Percentiles rank a stretch among this genome's conserved stretches.
Conservation (phyloP, 2,888 invertebrate genomes). For the Alsophila aescularia region DNA sequence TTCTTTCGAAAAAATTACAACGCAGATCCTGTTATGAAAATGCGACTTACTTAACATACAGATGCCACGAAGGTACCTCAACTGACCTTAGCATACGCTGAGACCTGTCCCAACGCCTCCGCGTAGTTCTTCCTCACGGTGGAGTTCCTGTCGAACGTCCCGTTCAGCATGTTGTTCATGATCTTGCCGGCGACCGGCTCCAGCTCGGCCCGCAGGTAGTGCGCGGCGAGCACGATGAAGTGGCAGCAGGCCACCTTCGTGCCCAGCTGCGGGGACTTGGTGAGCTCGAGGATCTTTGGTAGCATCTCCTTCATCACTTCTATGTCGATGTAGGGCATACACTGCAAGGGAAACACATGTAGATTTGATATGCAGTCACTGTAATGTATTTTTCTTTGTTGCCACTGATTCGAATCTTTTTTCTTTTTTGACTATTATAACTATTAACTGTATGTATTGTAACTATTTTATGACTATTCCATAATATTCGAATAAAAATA, state of each 20-base stretch:
- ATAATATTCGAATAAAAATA: too few relatives aligned
- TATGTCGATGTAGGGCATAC: constrained; percentile 89
- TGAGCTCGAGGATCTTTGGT: constrained; percentile 92
- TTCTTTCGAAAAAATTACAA: too few relatives aligned
- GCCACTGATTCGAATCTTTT: too few relatives aligned
- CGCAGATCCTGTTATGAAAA: too few relatives aligned
- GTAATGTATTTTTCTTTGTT: too few relatives aligned
- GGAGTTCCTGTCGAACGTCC: constrained; percentile 92
- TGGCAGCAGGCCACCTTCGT: constrained; percentile 93
- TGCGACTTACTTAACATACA: too few relatives aligned
- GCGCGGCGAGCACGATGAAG: constrained; percentile 88
- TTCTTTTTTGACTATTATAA: too few relatives aligned
- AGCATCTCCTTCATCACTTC: constrained; percentile 91
- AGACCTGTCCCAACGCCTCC: constrained; percentile 92
- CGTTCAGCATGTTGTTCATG: constrained; percentile 86
- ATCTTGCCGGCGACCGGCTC: constrained; percentile 85
- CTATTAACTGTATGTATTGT: too few relatives aligned
- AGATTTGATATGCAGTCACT: too few relatives aligned
- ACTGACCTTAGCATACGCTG: constrained; percentile 90
- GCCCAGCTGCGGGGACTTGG: constrained; percentile 92
- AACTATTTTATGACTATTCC: too few relatives aligned
- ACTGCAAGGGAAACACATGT: constrained; percentile 64
- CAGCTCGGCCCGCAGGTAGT: constrained; percentile 81
- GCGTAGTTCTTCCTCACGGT: constrained; percentile 94
- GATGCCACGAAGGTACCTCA: not conserved